These are phyloP conservation scores for Lithodes maja DNA, from an alignment of 2,888 invertebrate species.

Conservation along the genomic window DNA sequence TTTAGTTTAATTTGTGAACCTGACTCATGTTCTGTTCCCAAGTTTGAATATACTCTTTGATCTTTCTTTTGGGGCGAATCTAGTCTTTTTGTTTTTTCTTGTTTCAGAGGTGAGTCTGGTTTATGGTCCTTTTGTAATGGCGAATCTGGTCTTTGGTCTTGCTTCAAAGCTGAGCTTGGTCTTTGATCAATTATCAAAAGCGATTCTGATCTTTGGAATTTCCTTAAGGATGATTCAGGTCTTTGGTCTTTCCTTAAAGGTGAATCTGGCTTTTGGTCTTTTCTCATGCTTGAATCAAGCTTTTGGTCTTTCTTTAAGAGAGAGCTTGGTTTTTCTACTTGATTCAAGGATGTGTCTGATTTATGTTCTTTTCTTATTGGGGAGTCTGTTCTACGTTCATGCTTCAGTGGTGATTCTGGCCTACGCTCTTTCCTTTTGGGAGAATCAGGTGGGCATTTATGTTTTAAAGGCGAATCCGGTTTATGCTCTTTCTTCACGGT, in stretches of 20 bases:
- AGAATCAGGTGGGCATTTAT: too few species aligned
- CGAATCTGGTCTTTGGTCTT: background rate
- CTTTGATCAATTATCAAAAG: background rate
- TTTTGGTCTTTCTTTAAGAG: background rate
- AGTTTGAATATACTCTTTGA: constrained; percentile 1
- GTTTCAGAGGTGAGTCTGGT: background rate
- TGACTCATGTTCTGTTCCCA: background rate
- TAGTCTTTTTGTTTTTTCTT: background rate
- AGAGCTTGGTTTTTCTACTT: background rate
- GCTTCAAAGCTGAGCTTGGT: background rate
- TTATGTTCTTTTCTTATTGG: too few species aligned
- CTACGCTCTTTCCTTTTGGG: background rate
- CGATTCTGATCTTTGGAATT: background rate
- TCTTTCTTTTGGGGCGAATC: constrained; percentile 3
- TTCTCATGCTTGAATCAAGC: background rate
- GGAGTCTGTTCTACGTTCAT: background rate
- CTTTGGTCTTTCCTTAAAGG: background rate
- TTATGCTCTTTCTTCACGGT: constrained; percentile 8
- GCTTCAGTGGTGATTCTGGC: background rate
- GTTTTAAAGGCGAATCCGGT: background rate
- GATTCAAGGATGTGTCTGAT: background rate
- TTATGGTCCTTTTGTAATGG: background rate
- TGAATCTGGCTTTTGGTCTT: background rate
- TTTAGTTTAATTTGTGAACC: constrained; percentile 5
- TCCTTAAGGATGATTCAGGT: constrained; percentile 3